Evolutionary conservation across 2,888 invertebrate species (phyloP).

Genomic region (Microctonus brassicae): DNA sequence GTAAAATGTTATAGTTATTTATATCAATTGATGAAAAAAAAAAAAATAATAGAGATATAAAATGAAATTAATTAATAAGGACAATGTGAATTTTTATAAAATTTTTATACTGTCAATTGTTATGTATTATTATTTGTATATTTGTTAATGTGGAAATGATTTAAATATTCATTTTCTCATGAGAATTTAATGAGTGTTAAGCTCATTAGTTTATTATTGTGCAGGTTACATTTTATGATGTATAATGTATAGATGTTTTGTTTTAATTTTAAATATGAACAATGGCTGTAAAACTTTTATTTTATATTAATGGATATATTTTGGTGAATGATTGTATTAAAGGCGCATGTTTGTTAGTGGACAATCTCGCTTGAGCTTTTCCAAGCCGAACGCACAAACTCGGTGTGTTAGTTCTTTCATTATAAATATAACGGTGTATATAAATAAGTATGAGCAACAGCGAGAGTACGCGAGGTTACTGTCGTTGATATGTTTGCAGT

Average conservation of each 20-base stretch:
- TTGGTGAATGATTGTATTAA: background rate
- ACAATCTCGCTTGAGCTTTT: constrained; percentile 5
- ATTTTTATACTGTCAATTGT: background rate
- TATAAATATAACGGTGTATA: constrained; percentile 70
- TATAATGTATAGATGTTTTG: no score
- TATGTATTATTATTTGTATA: no score
- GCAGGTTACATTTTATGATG: no score
- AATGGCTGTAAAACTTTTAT: background rate
- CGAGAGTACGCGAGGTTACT: constrained; percentile 65
- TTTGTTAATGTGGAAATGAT: no score
- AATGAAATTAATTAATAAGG: no score
- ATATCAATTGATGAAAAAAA: no score
- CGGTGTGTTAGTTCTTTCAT: constrained; percentile 59
- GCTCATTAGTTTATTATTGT: no score
- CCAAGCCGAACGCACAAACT: constrained; percentile 36
- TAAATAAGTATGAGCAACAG: constrained; percentile 70
- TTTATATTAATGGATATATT: background rate
- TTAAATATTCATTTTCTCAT: no score
- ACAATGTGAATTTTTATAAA: no score
- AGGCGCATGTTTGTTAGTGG: background rate
- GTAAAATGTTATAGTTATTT: no score
- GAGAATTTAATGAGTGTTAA: no score
- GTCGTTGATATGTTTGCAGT: constrained; percentile 57
- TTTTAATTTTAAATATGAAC: background rate
- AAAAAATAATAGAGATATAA: no score